Evolutionary conservation across 2,888 invertebrate species (phyloP).

Genomic region (Hesperia comma): DNA sequence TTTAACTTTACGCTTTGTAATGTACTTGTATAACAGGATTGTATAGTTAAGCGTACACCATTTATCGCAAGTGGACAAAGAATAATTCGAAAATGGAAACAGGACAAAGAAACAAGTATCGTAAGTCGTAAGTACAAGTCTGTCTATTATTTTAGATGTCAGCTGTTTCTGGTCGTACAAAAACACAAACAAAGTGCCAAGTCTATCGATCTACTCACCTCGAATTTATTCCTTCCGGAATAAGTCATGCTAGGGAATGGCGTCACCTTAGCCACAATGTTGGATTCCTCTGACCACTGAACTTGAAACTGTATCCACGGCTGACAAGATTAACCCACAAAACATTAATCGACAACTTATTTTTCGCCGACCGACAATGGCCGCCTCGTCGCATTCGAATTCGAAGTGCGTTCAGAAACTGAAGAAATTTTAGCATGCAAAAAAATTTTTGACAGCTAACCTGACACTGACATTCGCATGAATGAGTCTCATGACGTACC

Average conservation of each 20-base stretch:
- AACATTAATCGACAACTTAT: constrained; percentile 29
- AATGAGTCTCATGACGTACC: too few relatives aligned
- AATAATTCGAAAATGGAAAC: constrained; percentile 29
- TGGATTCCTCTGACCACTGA: constrained; percentile 53
- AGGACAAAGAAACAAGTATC: constrained; percentile 68
- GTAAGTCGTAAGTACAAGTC: constrained; percentile 39
- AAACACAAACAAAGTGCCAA: constrained; percentile 70
- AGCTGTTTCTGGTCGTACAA: constrained; percentile 85
- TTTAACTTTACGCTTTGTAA: neutral
- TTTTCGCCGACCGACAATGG: constrained; percentile 43
- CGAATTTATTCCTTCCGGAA: constrained; percentile 86
- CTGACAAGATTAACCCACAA: constrained; percentile 9
- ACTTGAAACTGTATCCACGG: constrained; percentile 32
- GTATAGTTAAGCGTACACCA: neutral
- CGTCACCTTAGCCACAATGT: constrained; percentile 80
- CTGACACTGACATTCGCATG: neutral
- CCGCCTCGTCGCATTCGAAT: constrained; percentile 20
- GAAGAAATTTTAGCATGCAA: neutral
- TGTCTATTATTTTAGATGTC: constrained; percentile 73
- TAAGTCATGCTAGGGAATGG: constrained; percentile 84
- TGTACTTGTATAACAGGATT: constrained; percentile 6
- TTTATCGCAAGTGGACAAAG: neutral
- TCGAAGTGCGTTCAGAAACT: constrained; percentile 26
- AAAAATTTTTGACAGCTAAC: neutral
- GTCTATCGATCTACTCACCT: constrained; percentile 76